Evolutionary conservation across 2,888 invertebrate species (phyloP), one percentile per base, ranked within the genome.

Genomic region (Petrophora chlorosata): DNA sequence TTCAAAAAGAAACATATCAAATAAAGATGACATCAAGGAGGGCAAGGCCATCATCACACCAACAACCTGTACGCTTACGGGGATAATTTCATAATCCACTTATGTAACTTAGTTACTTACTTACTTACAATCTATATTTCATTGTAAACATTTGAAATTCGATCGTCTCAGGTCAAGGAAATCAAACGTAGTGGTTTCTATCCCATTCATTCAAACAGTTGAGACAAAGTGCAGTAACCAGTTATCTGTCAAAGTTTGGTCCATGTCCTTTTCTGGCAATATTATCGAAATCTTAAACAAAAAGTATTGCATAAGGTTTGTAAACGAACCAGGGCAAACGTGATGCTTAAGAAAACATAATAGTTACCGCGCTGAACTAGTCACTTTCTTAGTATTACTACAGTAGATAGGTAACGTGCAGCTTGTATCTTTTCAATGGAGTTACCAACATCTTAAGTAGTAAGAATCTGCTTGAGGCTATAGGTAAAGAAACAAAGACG

Each of bases 401-500:
- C 22, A 38, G 28, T 28, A 26, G 7, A 19, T 15, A 32, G 30
- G 15, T 22, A 39, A 49, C 26, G n/a, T n/a, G 13, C 7, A 28
- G 13, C 9, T 33, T n/a, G 22, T 30, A 32, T 8, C 30, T 23
- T 29, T 30, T 40, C 41, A 41, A 41, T 25, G 23, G 29, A 44
- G 16, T 36, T 38, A 42, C 30, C 30, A 45, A 45, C 25, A 25
- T 33, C 44, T 32, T 42, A 46, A 50, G 43, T 42, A 41, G 49
- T 46, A 58, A 58, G 43, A 58, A 52, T 52, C 40, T 50, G 58
- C 61, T 54, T 39, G 42, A 49, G 58, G 61, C 61, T 61, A 56
- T 61, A 58, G 61, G 61, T 61, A 56, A 61, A 56, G 58, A 54
- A 58, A 61, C 61, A 61, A 61, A 61, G 61, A 38, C 48, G 39